phyloP scores from a whole-genome alignment of 1,140 invertebrate genomes.

The Penaeus vannamei region DNA sequence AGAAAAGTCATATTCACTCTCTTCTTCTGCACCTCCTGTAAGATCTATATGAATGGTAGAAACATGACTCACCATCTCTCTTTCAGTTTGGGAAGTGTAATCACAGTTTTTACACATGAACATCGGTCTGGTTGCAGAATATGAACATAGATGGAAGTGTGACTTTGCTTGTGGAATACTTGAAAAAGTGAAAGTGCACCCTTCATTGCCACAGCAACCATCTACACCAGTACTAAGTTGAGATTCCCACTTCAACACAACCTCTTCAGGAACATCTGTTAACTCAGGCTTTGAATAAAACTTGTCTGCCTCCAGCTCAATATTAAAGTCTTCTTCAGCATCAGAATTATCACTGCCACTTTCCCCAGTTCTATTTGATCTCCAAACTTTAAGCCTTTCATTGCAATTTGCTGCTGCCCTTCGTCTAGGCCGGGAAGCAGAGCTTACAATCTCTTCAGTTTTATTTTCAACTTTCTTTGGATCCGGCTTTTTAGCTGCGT shows the following conservation, averaged over 20 bases:
- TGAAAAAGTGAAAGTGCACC: conserved; percentile 19
- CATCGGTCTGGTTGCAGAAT: neutral
- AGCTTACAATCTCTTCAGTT: neutral
- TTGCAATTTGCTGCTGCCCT: conserved; percentile 52
- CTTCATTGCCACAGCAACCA: conserved; percentile 24
- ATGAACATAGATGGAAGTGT: conserved; percentile 26
- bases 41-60: conserved; percentile 28
- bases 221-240: conserved; percentile 1
- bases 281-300: neutral
- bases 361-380: neutral
- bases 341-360: conserved; percentile 13
- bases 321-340: conserved; percentile 14
- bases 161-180: neutral
- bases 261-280: neutral
- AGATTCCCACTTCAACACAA: conserved; percentile 27
- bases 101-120: conserved; percentile 27
- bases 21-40: neutral
- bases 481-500: neutral
- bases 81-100: neutral
- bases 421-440: conserved; percentile 4
- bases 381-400: conserved; percentile 45
- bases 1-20: conserved; percentile 37
- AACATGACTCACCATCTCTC: conserved; percentile 22
- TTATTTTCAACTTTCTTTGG: neutral
- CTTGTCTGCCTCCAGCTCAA: neutral